Base-by-base conservation (phyloP, 2,113 vertebrate genomes). In the Diadophis punctatus region DNA sequence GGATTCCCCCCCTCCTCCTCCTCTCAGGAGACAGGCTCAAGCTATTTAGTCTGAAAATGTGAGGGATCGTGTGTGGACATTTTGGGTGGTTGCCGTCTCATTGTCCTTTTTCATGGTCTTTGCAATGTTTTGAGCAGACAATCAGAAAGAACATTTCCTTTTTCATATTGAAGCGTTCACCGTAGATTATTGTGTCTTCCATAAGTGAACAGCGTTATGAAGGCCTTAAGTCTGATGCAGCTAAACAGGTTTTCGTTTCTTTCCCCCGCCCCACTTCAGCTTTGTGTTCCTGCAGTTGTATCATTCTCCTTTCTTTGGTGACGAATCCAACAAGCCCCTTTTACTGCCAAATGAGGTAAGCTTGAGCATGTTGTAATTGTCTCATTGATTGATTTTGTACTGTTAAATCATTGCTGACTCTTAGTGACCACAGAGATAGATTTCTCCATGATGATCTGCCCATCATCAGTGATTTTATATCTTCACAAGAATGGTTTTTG, bases 251-350 rank as follows among this genome's bases (percentile, higher is more conserved):
- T 23, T 49, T 12, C 3, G 34, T 30, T 9, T 46, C 3, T 1
- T 23, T 94, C 8, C 2, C 56, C 56, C 3, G 2, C 3, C 92
- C 22, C 80, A 92, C 25, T 85, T 4, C 93, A 98, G 98, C 92
- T 98, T 98, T 84, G 98, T 98, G 27, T 98, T 98, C 94, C 97
- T 98, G 22, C 98, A 98, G 96, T 97, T 98, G 14, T 98, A 98
- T 92, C 98, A 98, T 93, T 98, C 98, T 3, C 98, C 98, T 11
- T 98, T 98, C 96, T 98, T 98, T 93, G 98, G 98, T 20, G 98
- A 98, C 18, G 98, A 98, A 94, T 97, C 98, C 90, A 98, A 98
- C 97, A 98, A 98, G 90, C 98, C 98, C 0, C 96, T 98, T 91
- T 96, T 98, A 85, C 93, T 98, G 86, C 98, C 98, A 90, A 98